Conservation (phyloP, 2,113 vertebrate species). For the Tursiops truncatus region DNA sequence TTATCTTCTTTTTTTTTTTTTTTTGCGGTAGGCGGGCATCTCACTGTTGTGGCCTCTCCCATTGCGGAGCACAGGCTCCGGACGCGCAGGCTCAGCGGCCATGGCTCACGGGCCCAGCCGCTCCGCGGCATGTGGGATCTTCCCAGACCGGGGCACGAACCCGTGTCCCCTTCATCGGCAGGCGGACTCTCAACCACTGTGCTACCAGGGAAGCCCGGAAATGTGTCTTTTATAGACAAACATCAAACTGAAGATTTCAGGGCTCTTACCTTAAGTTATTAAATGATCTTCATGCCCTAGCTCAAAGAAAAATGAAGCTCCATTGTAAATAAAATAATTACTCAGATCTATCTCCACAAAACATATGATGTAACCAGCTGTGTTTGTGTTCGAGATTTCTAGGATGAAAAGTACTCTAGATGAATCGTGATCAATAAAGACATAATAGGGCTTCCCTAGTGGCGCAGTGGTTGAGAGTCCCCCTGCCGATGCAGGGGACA, state of each 20-base stretch:
- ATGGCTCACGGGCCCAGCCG: too few relatives aligned
- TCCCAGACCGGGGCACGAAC: too few relatives aligned
- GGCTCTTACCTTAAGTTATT: background rate
- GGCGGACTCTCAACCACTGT: too few relatives aligned
- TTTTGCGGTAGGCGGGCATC: too few relatives aligned
- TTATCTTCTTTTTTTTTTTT: background rate
- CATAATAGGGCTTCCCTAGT: background rate
- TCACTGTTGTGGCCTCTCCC: too few relatives aligned
- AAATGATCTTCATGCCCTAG: background rate
- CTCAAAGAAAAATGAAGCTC: background rate
- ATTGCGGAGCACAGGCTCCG: too few relatives aligned
- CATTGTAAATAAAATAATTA: background rate
- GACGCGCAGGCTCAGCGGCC: too few relatives aligned
- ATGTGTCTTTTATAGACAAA: background rate
- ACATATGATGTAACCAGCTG: background rate
- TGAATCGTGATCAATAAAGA: background rate
- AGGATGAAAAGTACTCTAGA: background rate
- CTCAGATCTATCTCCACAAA: background rate
- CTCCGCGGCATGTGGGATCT: too few relatives aligned
- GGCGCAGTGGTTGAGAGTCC: too few relatives aligned
- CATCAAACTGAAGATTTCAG: background rate
- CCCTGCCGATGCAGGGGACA: too few relatives aligned
- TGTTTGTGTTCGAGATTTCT: conserved; percentile 10
- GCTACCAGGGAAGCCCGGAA: background rate
- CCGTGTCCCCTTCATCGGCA: too few relatives aligned